These are phyloP conservation scores for Dinocampus coccinellae DNA, from an alignment of 2,888 invertebrate species.

Conservation along the genomic window DNA sequence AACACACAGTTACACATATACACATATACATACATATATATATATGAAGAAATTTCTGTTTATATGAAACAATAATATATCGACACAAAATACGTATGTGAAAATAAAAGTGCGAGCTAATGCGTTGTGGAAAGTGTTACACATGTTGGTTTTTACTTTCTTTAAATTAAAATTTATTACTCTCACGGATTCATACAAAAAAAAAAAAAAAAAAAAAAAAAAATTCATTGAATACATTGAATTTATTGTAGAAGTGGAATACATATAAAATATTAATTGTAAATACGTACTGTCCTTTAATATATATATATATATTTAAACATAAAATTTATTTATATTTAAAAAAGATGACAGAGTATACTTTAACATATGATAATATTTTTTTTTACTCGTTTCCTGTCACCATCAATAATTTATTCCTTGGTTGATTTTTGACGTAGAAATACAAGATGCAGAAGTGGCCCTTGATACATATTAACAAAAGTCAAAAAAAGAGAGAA, in stretches of 20 bases:
- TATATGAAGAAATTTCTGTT: too few relatives aligned
- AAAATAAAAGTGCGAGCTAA: slow-evolving; percentile 51
- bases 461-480: slow-evolving; percentile 23
- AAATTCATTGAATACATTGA: not conserved
- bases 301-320: not conserved
- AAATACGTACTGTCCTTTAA: not conserved
- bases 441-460: slow-evolving; percentile 39
- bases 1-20: not conserved
- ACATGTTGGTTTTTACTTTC: slow-evolving; percentile 7
- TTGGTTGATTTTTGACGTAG: slow-evolving; percentile 26
- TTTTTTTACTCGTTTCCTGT: slow-evolving; percentile 35
- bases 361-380: not conserved
- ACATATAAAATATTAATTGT: too few relatives aligned
- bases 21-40: not conserved
- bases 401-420: slow-evolving; percentile 46
- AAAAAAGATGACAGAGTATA: not conserved
- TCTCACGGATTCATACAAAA: too few relatives aligned
- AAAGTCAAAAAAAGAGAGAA: slow-evolving; percentile 5
- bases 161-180: not conserved
- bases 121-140: slow-evolving; percentile 45
- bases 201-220: too few relatives aligned
- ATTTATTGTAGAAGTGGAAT: too few relatives aligned
- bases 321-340: not conserved
- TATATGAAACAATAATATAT: slow-evolving; percentile 2
- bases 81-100: slow-evolving; percentile 40